phyloP scores from a whole-genome alignment of 2,797 vertebrate genomes.

The Hozukius guyotensis region DNA sequence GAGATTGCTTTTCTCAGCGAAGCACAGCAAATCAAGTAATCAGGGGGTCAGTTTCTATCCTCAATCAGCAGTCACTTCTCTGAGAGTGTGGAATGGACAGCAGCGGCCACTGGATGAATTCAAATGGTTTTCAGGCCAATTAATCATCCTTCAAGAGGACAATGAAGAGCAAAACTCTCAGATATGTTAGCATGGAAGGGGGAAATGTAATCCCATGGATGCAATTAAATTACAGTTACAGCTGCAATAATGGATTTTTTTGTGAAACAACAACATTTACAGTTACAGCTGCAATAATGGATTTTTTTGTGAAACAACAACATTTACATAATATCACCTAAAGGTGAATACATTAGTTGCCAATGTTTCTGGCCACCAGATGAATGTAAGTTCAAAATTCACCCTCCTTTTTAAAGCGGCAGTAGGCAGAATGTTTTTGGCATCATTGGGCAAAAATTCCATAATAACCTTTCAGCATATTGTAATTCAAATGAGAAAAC shows the following conservation, averaged over 20 bases:
- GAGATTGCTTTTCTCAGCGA: slow-evolving; percentile 42
- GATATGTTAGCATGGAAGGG: neutral
- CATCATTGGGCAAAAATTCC: no score
- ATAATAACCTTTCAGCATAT: no score
- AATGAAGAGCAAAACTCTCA: slow-evolving; percentile 28
- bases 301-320: neutral
- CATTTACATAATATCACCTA: neutral
- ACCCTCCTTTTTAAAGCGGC: neutral
- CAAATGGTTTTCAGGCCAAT: slow-evolving; percentile 47
- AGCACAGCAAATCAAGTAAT: slow-evolving; percentile 54
- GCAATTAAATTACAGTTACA: neutral
- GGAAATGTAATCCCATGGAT: neutral
- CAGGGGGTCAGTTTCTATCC: slow-evolving; percentile 44
- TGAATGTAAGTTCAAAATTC: neutral
- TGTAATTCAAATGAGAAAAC: no score
- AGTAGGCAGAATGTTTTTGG: no score
- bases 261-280: neutral
- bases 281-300: neutral
- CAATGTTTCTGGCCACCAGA: neutral
- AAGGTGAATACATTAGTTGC: neutral
- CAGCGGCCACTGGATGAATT: slow-evolving; percentile 29
- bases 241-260: neutral
- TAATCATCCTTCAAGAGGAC: slow-evolving; percentile 34
- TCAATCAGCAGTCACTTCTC: slow-evolving; percentile 51
- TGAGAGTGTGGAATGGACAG: slow-evolving; percentile 32